Conservation (phyloP, 2,888 invertebrate species). For the Synergus gifuensis region DNA sequence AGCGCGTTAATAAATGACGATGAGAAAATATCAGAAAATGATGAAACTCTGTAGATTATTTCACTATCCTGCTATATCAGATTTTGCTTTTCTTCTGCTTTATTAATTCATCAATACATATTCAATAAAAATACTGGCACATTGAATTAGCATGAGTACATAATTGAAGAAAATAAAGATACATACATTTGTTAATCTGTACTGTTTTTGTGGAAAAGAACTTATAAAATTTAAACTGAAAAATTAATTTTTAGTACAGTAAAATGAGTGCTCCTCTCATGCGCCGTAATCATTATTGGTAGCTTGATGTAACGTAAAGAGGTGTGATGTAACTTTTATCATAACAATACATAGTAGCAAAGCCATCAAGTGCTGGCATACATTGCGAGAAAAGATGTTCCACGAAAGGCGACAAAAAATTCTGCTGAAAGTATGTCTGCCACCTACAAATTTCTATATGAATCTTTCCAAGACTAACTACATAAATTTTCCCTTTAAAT, state of each 20-base stretch:
- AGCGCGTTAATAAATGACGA: not conserved
- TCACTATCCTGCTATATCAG: not conserved
- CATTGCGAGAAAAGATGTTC: constrained; percentile 48
- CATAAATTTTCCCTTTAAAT: not conserved
- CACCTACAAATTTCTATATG: not conserved
- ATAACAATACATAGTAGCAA: constrained; percentile 51
- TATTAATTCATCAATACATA: not conserved
- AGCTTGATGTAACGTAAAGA: not conserved
- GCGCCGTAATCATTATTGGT: not conserved
- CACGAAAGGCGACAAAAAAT: not conserved
- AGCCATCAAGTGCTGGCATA: constrained; percentile 47
- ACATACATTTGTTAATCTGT: too few relatives aligned
- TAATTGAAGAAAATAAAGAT: too few relatives aligned
- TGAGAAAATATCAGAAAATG: not conserved
- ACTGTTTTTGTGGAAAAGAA: not conserved
- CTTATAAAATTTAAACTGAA: not conserved
- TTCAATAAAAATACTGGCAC: not conserved
- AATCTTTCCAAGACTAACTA: not conserved
- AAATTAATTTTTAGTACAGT: not conserved
- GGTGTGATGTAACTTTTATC: constrained; percentile 54
- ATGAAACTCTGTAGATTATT: not conserved
- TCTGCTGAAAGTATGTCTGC: not conserved
- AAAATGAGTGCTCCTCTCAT: not conserved
- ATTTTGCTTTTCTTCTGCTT: not conserved
- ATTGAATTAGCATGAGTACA: not conserved